Percentiles rank a stretch among this genome's conserved stretches.
phyloP scores from a whole-genome alignment of 2,888 invertebrate species.

The Zaprionus bogoriensis region DNA sequence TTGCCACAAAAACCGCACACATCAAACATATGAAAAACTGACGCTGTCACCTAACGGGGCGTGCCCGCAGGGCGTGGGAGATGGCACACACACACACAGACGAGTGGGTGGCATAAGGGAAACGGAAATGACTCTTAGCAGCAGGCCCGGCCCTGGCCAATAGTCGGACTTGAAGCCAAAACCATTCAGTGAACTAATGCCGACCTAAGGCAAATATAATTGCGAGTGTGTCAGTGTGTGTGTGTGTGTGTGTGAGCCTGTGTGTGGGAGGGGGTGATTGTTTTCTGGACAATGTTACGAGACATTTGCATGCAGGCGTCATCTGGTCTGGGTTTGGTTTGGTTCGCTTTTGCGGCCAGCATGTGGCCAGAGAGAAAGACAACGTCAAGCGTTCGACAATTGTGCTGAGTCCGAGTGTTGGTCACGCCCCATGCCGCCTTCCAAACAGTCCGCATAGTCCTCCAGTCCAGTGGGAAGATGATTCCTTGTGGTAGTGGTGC shows the following conservation, averaged over 20 bases:
- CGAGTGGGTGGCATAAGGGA: slow-evolving; percentile 20
- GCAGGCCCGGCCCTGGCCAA: slow-evolving; percentile 45
- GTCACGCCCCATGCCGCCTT: slow-evolving; percentile 17
- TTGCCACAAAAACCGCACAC: slow-evolving; percentile 59
- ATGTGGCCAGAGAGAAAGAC: slow-evolving; percentile 57
- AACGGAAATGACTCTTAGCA: slow-evolving; percentile 75
- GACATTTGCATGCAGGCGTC: slow-evolving; percentile 77
- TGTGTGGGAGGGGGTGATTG: slow-evolving; percentile 6
- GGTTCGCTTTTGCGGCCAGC: slow-evolving; percentile 65
- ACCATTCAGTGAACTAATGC: slow-evolving; percentile 71
- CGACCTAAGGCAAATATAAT: slow-evolving; percentile 77
- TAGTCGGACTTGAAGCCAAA: slow-evolving; percentile 49
- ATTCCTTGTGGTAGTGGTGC: slow-evolving; percentile 11
- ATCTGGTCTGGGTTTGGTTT: slow-evolving; percentile 57
- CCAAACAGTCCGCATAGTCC: too few species aligned
- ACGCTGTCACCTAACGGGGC: slow-evolving; percentile 49
- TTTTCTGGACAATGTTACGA: slow-evolving; percentile 61
- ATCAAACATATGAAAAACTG: slow-evolving; percentile 60
- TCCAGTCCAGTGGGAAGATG: too few species aligned
- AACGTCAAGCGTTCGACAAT: slow-evolving; percentile 64
- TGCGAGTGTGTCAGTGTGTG: slow-evolving; percentile 50
- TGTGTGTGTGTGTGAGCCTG: not conserved
- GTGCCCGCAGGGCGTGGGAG: not conserved
- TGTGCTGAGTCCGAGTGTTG: slow-evolving; percentile 67
- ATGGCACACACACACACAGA: not conserved